Conservation (phyloP, 2,113 vertebrate species). For the Rhodinocichla rosea region DNA sequence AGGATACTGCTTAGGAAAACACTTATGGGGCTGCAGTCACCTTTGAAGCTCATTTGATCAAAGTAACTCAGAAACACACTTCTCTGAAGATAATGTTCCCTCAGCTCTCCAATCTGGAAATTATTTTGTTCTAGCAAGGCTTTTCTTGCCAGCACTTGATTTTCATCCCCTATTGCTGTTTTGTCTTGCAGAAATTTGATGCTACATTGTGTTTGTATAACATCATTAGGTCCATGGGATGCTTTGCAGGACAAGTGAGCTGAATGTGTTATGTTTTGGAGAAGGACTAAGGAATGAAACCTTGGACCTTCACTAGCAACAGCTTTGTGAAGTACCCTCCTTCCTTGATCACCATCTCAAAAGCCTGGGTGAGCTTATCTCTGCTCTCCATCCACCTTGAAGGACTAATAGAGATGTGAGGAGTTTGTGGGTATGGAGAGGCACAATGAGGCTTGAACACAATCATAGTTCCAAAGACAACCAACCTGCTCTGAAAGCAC, state of each 20-base stretch:
- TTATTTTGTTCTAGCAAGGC: neutral
- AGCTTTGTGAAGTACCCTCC: neutral
- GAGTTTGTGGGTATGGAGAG: neutral
- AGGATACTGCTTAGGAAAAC: conserved; percentile 30
- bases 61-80: neutral
- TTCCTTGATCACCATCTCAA: neutral
- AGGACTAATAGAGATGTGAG: neutral
- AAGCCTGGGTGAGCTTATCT: neutral
- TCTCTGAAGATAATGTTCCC: neutral
- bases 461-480: neutral
- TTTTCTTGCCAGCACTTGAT: neutral
- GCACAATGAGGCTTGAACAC: neutral
- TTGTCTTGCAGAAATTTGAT: neutral
- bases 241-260: neutral
- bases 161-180: neutral
- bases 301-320: neutral
- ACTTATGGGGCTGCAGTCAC: conserved; percentile 16
- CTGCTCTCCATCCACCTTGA: neutral
- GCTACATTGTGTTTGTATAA: neutral
- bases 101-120: neutral
- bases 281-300: neutral
- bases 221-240: neutral
- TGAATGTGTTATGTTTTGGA: neutral
- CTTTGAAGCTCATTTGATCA: conserved; percentile 37
- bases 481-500: neutral